These are phyloP conservation scores for Pantherophis guttatus DNA, from an alignment of 2,113 vertebrate genomes.

Conservation along the genomic window DNA sequence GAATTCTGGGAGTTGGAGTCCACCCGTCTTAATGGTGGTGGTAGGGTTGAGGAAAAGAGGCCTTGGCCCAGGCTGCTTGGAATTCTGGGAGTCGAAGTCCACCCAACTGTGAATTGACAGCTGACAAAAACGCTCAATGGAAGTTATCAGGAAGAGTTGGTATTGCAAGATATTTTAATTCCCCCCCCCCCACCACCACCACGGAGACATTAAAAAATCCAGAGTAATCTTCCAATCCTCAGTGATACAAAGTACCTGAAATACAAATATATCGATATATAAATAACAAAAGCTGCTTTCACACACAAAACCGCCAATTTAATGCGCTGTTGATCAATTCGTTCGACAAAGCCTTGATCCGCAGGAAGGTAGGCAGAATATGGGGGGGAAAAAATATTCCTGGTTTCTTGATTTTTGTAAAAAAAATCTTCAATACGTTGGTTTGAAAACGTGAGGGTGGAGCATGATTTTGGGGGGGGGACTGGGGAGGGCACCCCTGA, in stretches of 20 bases:
- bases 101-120: background rate
- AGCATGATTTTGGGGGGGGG: background rate
- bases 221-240: background rate
- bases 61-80: background rate
- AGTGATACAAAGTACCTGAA: constrained; percentile 43
- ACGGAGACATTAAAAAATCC: constrained; percentile 38
- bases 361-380: background rate
- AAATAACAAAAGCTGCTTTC: constrained; percentile 26
- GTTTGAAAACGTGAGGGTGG: background rate
- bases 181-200: background rate
- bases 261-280: constrained; percentile 28
- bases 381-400: background rate
- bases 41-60: too few relatives aligned
- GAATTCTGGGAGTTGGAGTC: background rate
- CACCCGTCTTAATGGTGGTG: too few relatives aligned
- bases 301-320: background rate
- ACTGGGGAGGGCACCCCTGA: background rate
- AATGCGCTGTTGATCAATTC: background rate
- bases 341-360: background rate
- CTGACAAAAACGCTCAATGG: background rate
- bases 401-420: background rate
- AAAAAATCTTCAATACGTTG: background rate
- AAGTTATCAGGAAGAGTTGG: background rate
- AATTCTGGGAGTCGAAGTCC: background rate
- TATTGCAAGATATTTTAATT: constrained; percentile 46